Conservation (phyloP, 2,888 invertebrate species). For the Pandemis cinnamomeana region DNA sequence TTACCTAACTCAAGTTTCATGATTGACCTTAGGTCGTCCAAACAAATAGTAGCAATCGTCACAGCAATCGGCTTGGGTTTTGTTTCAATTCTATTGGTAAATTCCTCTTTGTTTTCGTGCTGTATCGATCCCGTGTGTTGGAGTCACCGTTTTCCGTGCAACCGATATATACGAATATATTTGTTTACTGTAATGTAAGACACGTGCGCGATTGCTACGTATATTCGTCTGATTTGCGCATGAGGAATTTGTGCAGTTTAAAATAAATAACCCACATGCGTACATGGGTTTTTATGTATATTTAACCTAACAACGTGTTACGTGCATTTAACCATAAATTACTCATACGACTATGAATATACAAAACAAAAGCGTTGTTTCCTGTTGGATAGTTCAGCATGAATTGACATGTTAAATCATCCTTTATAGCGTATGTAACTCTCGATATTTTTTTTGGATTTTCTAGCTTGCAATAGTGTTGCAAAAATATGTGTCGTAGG, state of each 20-base stretch:
- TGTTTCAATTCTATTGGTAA: no score
- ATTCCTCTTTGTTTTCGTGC: conserved; percentile 7
- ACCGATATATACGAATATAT: no score
- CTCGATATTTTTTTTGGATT: conserved; percentile 15
- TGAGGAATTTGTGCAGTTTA: no score
- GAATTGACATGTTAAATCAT: background rate
- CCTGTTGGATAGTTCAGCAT: background rate
- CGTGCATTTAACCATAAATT: background rate
- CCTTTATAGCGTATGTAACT: background rate
- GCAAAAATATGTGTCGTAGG: conserved; percentile 35
- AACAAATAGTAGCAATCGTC: no score
- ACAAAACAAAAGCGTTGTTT: background rate
- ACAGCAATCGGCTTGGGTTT: no score
- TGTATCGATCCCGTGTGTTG: conserved; percentile 20
- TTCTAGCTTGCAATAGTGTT: conserved; percentile 26
- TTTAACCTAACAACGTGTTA: background rate
- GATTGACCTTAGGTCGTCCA: no score
- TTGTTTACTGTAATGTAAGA: background rate
- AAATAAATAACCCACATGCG: background rate
- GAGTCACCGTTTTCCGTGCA: conserved; percentile 15
- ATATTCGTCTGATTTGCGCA: background rate
- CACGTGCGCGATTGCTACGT: background rate
- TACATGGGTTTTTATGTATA: background rate
- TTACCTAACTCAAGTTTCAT: no score
- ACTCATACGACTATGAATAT: background rate